These are phyloP conservation scores for Romanogobio albipinnatus DNA, from an alignment of 2,113 vertebrate genomes.

Conservation along the genomic window DNA sequence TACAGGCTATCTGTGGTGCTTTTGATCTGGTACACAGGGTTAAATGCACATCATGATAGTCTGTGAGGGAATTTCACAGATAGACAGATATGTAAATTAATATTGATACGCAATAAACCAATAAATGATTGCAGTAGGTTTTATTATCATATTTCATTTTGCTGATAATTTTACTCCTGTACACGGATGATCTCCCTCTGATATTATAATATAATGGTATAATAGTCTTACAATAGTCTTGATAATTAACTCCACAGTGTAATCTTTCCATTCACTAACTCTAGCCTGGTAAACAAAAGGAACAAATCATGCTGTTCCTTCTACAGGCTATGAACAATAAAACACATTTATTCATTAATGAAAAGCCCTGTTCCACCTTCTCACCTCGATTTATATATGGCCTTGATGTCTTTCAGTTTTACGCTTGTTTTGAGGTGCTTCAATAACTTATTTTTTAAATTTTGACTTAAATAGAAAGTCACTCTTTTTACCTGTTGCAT, in stretches of 20 bases:
- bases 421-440: neutral
- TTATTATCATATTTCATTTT: neutral
- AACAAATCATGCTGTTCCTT: neutral
- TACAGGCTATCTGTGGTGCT: neutral
- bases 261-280: neutral
- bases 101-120: neutral
- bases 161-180: neutral
- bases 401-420: neutral
- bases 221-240: neutral
- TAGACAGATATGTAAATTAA: neutral
- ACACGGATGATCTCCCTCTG: neutral
- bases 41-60: neutral
- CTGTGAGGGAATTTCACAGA: neutral
- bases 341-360: neutral
- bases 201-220: neutral
- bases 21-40: neutral
- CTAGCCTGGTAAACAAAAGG: neutral
- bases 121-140: neutral
- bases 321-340: neutral
- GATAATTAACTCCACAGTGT: neutral
- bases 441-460: neutral
- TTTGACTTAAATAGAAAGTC: neutral
- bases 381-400: neutral
- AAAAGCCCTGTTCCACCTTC: neutral
- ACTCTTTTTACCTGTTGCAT: neutral